These are phyloP conservation scores for Poeciliopsis turneri DNA, from an alignment of 2,797 vertebrate genomes.

Conservation along the genomic window DNA sequence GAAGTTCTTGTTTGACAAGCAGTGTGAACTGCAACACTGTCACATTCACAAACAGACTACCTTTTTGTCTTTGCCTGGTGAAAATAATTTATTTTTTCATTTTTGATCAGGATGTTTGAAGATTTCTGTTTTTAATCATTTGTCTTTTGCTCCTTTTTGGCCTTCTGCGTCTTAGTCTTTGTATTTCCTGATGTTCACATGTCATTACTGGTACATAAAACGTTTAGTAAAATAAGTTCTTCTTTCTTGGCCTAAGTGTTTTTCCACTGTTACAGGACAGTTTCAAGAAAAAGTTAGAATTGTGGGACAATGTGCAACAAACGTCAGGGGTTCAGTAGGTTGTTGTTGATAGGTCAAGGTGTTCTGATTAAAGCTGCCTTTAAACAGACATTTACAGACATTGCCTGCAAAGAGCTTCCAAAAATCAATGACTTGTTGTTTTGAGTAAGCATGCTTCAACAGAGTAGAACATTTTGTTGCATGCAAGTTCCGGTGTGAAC, in stretches of 20 bases:
- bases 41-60: not conserved
- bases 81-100: not conserved
- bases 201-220: not conserved
- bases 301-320: not conserved
- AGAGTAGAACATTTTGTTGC: not conserved
- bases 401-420: not conserved
- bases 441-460: not conserved
- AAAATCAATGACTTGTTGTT: not conserved
- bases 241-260: not conserved
- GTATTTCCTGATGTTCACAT: not conserved
- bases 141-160: too few relatives aligned
- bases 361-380: not conserved
- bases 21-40: not conserved
- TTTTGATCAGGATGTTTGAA: not conserved
- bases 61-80: not conserved
- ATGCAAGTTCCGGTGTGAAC: not conserved
- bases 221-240: not conserved
- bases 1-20: not conserved
- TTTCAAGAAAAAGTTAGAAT: not conserved
- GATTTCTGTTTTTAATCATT: too few relatives aligned
- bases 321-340: not conserved
- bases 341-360: not conserved
- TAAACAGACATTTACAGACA: too few relatives aligned
- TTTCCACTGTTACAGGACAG: not conserved
- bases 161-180: too few relatives aligned